Percentiles rank a stretch among this genome's conserved stretches.
Evolutionary conservation across 2,113 vertebrate species (phyloP).

Genomic region (Ascaphus truei): DNA sequence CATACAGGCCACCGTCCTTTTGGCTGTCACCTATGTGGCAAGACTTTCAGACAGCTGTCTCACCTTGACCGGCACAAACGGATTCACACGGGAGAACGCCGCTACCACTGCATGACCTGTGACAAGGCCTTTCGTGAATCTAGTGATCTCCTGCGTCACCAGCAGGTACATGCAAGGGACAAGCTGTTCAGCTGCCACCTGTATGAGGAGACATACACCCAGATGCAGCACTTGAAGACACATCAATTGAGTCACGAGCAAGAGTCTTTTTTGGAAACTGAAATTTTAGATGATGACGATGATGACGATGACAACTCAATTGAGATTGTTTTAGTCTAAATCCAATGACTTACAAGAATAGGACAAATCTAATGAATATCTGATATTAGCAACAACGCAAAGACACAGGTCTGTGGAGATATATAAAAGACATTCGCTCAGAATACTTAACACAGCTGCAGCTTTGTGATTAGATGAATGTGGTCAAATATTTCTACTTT

Average conservation of each 20-base stretch:
- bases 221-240: background rate
- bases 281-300: background rate
- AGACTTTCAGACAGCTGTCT: conserved; percentile 23
- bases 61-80: conserved; percentile 42
- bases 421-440: too few relatives aligned
- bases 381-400: too few relatives aligned
- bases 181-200: background rate
- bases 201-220: background rate
- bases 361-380: too few relatives aligned
- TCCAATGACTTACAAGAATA: background rate
- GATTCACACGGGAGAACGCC: conserved; percentile 54
- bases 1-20: conserved; percentile 29
- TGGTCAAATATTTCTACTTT: too few relatives aligned
- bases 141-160: conserved; percentile 3
- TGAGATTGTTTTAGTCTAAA: conserved; percentile 9
- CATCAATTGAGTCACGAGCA: background rate
- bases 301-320: conserved; percentile 8
- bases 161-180: conserved; percentile 4
- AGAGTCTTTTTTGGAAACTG: background rate
- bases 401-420: too few relatives aligned
- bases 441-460: too few relatives aligned
- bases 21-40: conserved; percentile 8
- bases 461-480: too few relatives aligned
- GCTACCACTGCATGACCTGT: conserved; percentile 42
- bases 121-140: conserved; percentile 12